Base-by-base conservation (phyloP, 1,140 invertebrate genomes). In the Pogonognathellus flavescens region DNA sequence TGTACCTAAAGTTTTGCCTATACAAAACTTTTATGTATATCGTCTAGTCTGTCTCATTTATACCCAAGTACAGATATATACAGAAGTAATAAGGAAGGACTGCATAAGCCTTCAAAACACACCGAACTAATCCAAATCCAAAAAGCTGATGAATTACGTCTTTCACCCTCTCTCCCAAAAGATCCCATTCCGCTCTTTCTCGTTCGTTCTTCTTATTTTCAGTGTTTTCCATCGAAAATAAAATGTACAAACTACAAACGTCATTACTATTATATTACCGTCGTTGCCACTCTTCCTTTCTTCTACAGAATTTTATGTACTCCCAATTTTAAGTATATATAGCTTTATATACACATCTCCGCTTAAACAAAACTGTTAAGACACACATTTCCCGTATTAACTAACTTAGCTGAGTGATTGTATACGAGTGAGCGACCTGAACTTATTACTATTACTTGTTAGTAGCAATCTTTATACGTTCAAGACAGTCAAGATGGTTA, bases 71-170 rank as follows among this genome's bases (percentile, higher is more conserved):
- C 52, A 53, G 7, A 5, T 14, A 55, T 55, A 55, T 41, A 8
- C 59, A 60, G 8, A 8, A 60, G 6, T 41, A 41, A 41, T 41
- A 41, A 41, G 11, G 16, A 55, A 55, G 53, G 11, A 55, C 53
- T 11, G 53, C 16, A 55, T 66, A 18, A 66, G 25, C 62, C 62
- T 66, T 66, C 62, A 66, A 66, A 66, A 31, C 62, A 31, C 14
- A 14, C 62, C 62, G 22, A 66, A 31, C 62, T 66, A 66, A 66
- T 66, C 62, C 62, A 66, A 66, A 41, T 41, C 31, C 31, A 41
- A 41, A 41, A 41, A 66, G 62, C 62, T 66, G 20, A 66, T 31
- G 62, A 66, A 66, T 66, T 66, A 66, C 62, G 20, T 10, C n/a
- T 66, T 66, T 66, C 22, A 66, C 20, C 62, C 22, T 66, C 62